phyloP scores from a whole-genome alignment of 2,113 vertebrate species.

The Oryzias melastigma region DNA sequence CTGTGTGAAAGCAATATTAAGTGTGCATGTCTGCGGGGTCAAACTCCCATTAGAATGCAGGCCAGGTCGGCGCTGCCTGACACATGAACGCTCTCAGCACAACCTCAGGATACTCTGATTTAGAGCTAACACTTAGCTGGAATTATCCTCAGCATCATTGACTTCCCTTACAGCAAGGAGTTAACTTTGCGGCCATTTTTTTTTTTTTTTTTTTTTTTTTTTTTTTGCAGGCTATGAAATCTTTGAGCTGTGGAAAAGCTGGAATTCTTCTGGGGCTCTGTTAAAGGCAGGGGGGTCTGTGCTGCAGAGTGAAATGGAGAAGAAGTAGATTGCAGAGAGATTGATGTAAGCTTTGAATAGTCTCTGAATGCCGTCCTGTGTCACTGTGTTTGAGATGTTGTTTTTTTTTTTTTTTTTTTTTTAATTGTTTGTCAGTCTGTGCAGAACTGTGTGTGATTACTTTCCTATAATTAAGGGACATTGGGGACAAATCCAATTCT shows the following conservation, averaged over 20 bases:
- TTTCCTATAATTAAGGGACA: slow-evolving; percentile 43
- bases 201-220: slow-evolving; percentile 26
- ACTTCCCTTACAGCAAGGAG: slow-evolving; percentile 44
- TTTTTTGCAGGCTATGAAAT: slow-evolving; percentile 41
- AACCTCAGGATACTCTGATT: slow-evolving; percentile 58
- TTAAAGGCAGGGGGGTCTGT: slow-evolving; percentile 13
- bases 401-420: slow-evolving; percentile 14
- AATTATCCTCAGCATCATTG: slow-evolving; percentile 47
- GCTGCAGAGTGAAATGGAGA: slow-evolving; percentile 42
- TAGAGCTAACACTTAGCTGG: slow-evolving; percentile 39
- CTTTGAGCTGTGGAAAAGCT: slow-evolving; percentile 36
- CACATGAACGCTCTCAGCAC: slow-evolving; percentile 52
- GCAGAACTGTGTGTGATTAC: slow-evolving; percentile 33
- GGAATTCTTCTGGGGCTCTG: slow-evolving; percentile 39
- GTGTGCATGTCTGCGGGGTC: slow-evolving; percentile 55
- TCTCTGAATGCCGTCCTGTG: slow-evolving; percentile 10
- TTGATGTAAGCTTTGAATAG: slow-evolving; percentile 41
- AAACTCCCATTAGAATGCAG: slow-evolving; percentile 56
- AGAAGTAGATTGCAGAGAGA: slow-evolving; percentile 27
- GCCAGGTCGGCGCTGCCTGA: slow-evolving; percentile 46
- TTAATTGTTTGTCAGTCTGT: slow-evolving; percentile 31
- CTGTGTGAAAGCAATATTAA: slow-evolving; percentile 27
- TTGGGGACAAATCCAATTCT: slow-evolving; percentile 32
- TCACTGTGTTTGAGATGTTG: slow-evolving; percentile 26
- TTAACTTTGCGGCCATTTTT: slow-evolving; percentile 30